phyloP scores from a whole-genome alignment of 2,888 invertebrate species.

The Epinotia ramella region DNA sequence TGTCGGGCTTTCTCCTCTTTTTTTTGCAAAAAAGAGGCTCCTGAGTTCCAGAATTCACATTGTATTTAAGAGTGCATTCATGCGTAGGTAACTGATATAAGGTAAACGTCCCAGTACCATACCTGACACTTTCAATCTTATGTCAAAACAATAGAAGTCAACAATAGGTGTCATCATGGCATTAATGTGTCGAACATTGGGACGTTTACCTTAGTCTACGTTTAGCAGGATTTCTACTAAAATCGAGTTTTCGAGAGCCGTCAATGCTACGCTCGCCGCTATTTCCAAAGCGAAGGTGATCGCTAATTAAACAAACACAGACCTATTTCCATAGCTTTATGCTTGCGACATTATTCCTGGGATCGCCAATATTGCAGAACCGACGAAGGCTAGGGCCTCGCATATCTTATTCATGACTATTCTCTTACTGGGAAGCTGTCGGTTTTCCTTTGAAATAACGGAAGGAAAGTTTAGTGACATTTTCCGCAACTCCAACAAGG shows the following conservation, averaged over 20 bases:
- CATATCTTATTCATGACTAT: conserved; percentile 47
- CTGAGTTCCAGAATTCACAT: no score
- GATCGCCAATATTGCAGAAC: conserved; percentile 48
- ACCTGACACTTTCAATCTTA: no score
- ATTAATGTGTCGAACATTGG: no score
- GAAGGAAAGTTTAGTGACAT: conserved; percentile 44
- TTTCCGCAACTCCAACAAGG: conserved; percentile 31
- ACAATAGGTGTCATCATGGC: no score
- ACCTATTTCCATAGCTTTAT: conserved; percentile 49
- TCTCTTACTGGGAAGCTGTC: conserved; percentile 44
- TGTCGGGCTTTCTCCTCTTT: no score
- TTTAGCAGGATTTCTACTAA: neutral
- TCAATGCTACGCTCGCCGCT: conserved; percentile 54
- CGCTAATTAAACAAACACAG: conserved; percentile 46
- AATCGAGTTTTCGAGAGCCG: conserved; percentile 45
- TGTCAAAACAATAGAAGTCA: no score
- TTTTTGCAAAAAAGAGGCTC: no score
- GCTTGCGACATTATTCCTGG: conserved; percentile 47
- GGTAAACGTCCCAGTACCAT: no score
- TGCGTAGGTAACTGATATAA: no score
- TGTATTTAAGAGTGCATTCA: no score
- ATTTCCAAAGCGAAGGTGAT: conserved; percentile 57
- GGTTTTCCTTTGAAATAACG: conserved; percentile 47
- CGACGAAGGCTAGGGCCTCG: conserved; percentile 54
- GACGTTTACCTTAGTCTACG: neutral